These are phyloP conservation scores for Oplegnathus fasciatus DNA, from an alignment of 2,113 vertebrate species.

Conservation along the genomic window DNA sequence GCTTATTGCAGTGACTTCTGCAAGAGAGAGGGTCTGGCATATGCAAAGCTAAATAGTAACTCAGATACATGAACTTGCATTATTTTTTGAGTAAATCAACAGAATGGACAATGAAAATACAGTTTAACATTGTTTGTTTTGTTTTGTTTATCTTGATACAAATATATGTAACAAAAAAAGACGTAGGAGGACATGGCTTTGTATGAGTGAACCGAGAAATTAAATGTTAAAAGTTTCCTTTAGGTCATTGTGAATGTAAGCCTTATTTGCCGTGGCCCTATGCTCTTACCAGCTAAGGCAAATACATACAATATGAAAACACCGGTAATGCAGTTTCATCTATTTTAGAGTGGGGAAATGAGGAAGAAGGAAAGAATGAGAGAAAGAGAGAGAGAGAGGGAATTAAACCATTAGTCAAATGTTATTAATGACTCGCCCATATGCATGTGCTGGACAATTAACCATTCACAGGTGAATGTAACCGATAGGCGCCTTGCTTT, in stretches of 20 bases:
- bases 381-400: constrained; percentile 32
- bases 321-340: constrained; percentile 13
- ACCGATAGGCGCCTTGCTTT: constrained; percentile 93
- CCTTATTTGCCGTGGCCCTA: neutral
- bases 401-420: constrained; percentile 91
- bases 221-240: neutral
- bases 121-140: neutral
- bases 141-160: neutral
- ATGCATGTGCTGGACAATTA: constrained; percentile 96
- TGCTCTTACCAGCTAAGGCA: neutral
- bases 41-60: neutral
- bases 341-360: neutral
- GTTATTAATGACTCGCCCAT: constrained; percentile 95
- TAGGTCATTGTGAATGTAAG: neutral
- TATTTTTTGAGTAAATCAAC: neutral
- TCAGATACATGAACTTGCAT: neutral
- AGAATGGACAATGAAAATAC: neutral
- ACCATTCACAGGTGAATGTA: constrained; percentile 99
- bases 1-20: neutral
- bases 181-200: too few relatives aligned
- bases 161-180: neutral
- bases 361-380: neutral
- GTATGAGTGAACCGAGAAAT: neutral
- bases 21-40: neutral
- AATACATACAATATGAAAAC: constrained; percentile 10